phyloP scores from a whole-genome alignment of 1,140 invertebrate genomes.

The Trichonephila inaurata region DNA sequence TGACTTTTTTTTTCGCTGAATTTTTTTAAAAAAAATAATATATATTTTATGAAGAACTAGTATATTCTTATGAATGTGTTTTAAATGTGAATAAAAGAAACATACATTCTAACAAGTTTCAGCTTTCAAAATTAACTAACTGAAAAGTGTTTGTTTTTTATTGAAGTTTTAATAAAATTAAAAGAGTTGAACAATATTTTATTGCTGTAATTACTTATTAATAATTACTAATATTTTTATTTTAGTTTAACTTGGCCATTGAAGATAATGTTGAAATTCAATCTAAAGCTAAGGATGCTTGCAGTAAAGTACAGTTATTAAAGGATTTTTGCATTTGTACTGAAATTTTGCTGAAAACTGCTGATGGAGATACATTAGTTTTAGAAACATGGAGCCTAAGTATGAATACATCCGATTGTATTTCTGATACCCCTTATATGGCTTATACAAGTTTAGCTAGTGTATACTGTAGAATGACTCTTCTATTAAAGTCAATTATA shows the following conservation, averaged over 20 bases:
- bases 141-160: no score
- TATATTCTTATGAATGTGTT: no score
- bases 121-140: no score
- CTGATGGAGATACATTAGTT: slow-evolving; percentile 94
- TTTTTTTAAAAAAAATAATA: neutral
- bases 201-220: neutral
- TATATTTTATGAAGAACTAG: neutral
- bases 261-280: slow-evolving; percentile 89
- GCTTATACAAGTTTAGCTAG: slow-evolving; percentile 32
- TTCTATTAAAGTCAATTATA: slow-evolving; percentile 93
- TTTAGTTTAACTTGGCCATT: slow-evolving; percentile 91
- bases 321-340: slow-evolving; percentile 85
- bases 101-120: no score
- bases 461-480: slow-evolving; percentile 92
- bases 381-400: slow-evolving; percentile 93
- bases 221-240: slow-evolving; percentile 70
- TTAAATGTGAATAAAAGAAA: no score
- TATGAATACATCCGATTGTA: slow-evolving; percentile 77
- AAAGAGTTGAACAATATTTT: no score
- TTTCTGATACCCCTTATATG: slow-evolving; percentile 64
- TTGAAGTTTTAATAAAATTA: no score
- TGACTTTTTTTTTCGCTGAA: no score
- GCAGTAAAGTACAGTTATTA: slow-evolving; percentile 82
- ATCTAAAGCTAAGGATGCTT: slow-evolving; percentile 87
- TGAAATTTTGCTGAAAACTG: slow-evolving; percentile 94